A percentile compares a stretch with the other conserved stretches of the same genome.
Evolutionary conservation across 2,113 vertebrate species (phyloP).

Genomic region (Saguinus imperator): DNA sequence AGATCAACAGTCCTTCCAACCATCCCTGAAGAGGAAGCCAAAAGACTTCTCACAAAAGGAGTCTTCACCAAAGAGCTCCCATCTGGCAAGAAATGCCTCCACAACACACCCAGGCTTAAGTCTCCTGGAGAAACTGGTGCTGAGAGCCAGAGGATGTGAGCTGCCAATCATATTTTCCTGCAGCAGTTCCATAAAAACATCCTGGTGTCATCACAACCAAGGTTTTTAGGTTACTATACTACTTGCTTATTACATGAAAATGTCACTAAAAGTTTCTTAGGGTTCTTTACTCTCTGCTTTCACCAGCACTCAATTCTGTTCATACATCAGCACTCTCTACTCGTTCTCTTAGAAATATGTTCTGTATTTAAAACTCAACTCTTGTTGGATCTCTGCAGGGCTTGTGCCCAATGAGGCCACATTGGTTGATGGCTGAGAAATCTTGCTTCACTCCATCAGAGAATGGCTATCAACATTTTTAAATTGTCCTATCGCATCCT

Average conservation of each 20-base stretch:
- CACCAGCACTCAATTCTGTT: background rate
- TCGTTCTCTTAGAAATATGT: background rate
- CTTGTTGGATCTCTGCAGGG: background rate
- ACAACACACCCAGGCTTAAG: slow-evolving; percentile 92
- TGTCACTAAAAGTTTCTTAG: slow-evolving; percentile 46
- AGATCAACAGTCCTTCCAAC: slow-evolving; percentile 94
- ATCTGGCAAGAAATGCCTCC: slow-evolving; percentile 95
- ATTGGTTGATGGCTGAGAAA: background rate
- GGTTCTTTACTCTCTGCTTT: slow-evolving; percentile 64
- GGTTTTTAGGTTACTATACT: slow-evolving; percentile 7
- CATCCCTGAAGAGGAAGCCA: slow-evolving; percentile 91
- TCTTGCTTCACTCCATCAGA: background rate
- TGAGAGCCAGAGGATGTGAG: background rate
- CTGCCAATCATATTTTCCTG: background rate
- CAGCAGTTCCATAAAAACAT: background rate
- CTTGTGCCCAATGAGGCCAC: background rate
- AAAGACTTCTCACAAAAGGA: slow-evolving; percentile 91
- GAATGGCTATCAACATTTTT: background rate
- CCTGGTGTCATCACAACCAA: background rate
- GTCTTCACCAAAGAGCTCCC: slow-evolving; percentile 93
- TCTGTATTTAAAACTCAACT: background rate
- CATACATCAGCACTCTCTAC: background rate
- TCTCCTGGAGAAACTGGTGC: background rate
- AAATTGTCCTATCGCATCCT: background rate
- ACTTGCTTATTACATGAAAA: slow-evolving; percentile 71